These are phyloP conservation scores for Nomia melanderi DNA, from an alignment of 1,140 invertebrate species.

Conservation along the genomic window DNA sequence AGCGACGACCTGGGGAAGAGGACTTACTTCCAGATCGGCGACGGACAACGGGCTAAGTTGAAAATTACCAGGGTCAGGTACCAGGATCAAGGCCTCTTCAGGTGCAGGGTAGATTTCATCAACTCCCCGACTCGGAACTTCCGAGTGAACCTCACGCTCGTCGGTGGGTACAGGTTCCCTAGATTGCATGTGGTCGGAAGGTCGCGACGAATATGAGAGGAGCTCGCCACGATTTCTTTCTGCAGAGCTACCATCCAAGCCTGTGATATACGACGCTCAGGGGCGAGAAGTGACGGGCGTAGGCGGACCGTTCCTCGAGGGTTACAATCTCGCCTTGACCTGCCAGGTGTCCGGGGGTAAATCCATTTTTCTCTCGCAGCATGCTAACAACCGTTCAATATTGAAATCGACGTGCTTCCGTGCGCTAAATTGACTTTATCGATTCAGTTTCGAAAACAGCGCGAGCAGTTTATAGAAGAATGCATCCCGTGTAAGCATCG, in stretches of 20 bases:
- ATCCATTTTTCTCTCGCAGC: constrained; percentile 78
- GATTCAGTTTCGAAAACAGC: too few relatives aligned
- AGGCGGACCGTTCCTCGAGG: constrained; percentile 92
- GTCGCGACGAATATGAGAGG: not conserved
- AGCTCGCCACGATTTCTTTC: constrained; percentile 50
- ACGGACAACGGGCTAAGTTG: constrained; percentile 86
- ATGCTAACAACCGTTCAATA: constrained; percentile 86
- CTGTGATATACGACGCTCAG: constrained; percentile 90
- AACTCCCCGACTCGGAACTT: constrained; percentile 92
- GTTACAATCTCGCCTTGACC: constrained; percentile 88
- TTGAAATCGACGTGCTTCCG: too few relatives aligned
- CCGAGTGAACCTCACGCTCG: constrained; percentile 90
- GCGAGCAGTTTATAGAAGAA: too few relatives aligned
- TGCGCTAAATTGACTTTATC: too few relatives aligned
- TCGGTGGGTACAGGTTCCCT: constrained; percentile 84
- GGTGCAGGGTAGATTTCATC: constrained; percentile 92
- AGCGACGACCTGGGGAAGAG: constrained; percentile 88
- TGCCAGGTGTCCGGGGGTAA: constrained; percentile 93
- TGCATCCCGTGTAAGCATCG: too few relatives aligned
- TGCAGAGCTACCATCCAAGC: constrained; percentile 88
- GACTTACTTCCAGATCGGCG: constrained; percentile 88
- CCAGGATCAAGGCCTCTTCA: constrained; percentile 89
- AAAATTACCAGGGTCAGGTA: constrained; percentile 87
- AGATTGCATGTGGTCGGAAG: not conserved
- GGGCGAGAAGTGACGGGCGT: constrained; percentile 88